Conservation (phyloP, 2,113 vertebrate species). For the Gopherus flavomarginatus region DNA sequence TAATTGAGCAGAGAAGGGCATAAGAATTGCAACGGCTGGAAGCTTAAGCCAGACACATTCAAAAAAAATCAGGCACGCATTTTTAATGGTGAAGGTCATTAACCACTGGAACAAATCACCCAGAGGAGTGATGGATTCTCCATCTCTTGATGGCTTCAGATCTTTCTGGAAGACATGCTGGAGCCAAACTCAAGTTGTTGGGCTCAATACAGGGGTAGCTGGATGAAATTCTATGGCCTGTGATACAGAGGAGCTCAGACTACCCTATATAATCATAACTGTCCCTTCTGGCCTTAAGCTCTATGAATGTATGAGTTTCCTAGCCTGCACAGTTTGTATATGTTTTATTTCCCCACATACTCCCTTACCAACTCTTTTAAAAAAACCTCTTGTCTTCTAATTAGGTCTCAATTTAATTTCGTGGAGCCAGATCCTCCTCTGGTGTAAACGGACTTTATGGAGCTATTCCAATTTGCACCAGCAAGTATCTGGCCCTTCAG, state of each 20-base stretch:
- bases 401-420: neutral
- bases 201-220: neutral
- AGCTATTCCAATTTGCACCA: neutral
- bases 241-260: neutral
- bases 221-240: neutral
- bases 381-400: neutral
- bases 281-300: neutral
- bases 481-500: neutral
- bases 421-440: neutral
- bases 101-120: neutral
- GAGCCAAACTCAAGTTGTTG: neutral
- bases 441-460: neutral
- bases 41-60: neutral
- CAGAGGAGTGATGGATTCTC: fast-evolving
- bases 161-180: neutral
- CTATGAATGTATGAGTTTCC: neutral
- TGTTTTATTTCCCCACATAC: neutral
- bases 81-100: neutral
- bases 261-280: neutral
- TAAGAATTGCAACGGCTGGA: neutral
- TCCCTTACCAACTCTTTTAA: neutral
- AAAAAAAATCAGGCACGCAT: neutral
- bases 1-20: neutral
- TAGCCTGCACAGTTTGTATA: neutral
- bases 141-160: neutral